Conservation (phyloP, 2,113 vertebrate species). For the Tragelaphus strepsiceros region DNA sequence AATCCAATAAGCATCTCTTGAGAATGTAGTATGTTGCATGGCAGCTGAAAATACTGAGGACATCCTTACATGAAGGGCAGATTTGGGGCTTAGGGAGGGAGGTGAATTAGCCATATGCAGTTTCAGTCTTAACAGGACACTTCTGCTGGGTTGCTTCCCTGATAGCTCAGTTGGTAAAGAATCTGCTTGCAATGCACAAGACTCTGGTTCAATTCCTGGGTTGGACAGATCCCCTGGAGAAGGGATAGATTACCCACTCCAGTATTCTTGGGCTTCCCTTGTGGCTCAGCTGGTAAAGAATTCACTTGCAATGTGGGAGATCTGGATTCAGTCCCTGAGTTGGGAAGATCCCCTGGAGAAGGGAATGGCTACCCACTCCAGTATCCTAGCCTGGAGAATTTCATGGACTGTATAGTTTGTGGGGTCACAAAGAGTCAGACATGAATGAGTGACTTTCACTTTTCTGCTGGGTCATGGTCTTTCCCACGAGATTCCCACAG, state of each 20-base stretch:
- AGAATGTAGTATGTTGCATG: background rate
- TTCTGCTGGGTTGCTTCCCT: background rate
- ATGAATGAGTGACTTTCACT: background rate
- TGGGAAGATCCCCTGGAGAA: background rate
- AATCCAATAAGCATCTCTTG: background rate
- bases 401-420: background rate
- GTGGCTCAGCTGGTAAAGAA: background rate
- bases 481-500: background rate
- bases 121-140: background rate
- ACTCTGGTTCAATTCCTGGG: background rate
- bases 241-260: background rate
- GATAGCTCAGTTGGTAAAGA: background rate
- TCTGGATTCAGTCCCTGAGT: background rate
- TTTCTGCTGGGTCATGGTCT: background rate
- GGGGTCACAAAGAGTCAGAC: background rate
- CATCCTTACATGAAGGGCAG: no score
- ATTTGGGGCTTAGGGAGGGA: accelerated
- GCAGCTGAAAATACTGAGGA: background rate
- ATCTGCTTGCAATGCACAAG: background rate
- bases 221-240: background rate
- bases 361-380: accelerated
- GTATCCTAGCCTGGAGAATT: background rate
- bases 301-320: background rate
- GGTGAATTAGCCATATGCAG: background rate
- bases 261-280: background rate